These are phyloP conservation scores for Notarius quadriscutis DNA, from an alignment of 2,113 vertebrate genomes.

Conservation along the genomic window DNA sequence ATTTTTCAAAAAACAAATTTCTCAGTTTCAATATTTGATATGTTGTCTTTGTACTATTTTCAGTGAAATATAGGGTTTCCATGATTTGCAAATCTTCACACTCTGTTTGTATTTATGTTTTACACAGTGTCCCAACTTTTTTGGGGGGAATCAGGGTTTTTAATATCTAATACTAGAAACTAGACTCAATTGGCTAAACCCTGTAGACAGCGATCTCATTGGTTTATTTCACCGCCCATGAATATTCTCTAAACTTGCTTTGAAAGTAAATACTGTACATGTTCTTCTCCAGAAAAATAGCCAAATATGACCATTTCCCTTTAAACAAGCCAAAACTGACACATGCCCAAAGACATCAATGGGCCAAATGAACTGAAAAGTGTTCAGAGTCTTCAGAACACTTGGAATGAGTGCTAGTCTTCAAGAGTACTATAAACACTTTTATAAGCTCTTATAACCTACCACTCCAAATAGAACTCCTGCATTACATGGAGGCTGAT, in stretches of 20 bases:
- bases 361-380: not conserved
- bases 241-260: not conserved
- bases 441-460: not conserved
- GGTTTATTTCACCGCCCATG: not conserved
- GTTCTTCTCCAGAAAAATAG: not conserved
- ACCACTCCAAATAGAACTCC: not conserved
- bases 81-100: too few relatives aligned
- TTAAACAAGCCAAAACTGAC: not conserved
- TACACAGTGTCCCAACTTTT: too few relatives aligned
- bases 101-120: too few relatives aligned
- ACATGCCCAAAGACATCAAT: not conserved
- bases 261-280: not conserved
- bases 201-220: not conserved
- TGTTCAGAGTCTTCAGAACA: not conserved
- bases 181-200: not conserved
- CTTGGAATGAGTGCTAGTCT: not conserved
- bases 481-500: conserved; percentile 3
- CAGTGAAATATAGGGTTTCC: too few relatives aligned
- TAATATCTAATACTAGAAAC: not conserved
- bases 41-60: too few relatives aligned
- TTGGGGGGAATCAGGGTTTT: too few relatives aligned
- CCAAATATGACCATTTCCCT: not conserved
- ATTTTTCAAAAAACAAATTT: too few relatives aligned
- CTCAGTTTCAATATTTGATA: too few relatives aligned
- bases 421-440: not conserved